Evolutionary conservation across 2,888 invertebrate species (phyloP).

Genomic region (Netelia inedita): DNA sequence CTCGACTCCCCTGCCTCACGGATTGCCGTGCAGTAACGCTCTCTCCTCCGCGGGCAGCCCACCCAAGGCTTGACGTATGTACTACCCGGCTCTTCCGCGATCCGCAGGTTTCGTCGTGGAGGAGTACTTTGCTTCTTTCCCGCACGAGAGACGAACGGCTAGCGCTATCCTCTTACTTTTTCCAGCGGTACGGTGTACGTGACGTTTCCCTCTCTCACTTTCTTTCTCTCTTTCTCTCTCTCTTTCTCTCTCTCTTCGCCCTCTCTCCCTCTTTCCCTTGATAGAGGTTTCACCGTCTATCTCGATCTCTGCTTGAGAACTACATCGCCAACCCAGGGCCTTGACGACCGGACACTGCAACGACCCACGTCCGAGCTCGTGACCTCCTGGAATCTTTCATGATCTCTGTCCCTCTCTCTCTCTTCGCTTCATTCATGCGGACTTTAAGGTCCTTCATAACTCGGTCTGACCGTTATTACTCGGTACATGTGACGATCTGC

Average conservation of each 20-base stretch:
- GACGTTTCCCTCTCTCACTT: conserved; percentile 13
- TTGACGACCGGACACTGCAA: conserved; percentile 31
- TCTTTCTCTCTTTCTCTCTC: conserved; percentile 30
- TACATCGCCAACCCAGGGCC: not conserved
- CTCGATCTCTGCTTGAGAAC: conserved; percentile 28
- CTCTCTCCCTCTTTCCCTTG: not conserved
- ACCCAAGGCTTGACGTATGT: conserved; percentile 70
- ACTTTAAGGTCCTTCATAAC: not conserved
- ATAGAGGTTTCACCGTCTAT: conserved; percentile 19
- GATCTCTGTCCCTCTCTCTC: not conserved
- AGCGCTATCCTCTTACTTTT: conserved; percentile 59
- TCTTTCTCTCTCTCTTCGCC: not conserved
- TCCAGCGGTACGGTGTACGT: conserved; percentile 29
- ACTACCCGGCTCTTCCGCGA: conserved; percentile 63
- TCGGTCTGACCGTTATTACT: conserved; percentile 4
- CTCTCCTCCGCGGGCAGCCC: conserved; percentile 43
- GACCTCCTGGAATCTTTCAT: conserved; percentile 36
- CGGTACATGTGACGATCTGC: not conserved
- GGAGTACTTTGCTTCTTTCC: conserved; percentile 72
- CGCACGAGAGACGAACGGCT: conserved; percentile 32
- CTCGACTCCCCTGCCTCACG: conserved; percentile 56
- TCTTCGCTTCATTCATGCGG: conserved; percentile 41
- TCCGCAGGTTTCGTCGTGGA: conserved; percentile 51
- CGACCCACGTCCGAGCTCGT: conserved; percentile 54
- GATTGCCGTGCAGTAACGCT: conserved; percentile 19